Evolutionary conservation across 1,140 invertebrate genomes (phyloP), one percentile per base, ranked within the genome.

Genomic region (Oedothorax gibbosus): DNA sequence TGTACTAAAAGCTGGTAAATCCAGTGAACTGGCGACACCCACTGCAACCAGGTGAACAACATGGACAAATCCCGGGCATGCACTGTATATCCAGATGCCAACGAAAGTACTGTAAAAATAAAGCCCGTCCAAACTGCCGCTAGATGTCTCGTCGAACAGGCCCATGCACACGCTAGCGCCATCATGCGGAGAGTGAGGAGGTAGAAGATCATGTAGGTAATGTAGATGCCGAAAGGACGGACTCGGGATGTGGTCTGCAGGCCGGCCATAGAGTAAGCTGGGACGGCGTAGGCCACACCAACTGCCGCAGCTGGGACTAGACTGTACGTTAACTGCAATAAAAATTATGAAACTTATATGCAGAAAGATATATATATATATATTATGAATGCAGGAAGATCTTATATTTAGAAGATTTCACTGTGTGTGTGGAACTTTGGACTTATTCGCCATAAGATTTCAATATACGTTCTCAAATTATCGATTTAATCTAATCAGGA

Each of bases 231-330:
- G 88, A 95, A 95, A 81, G 93, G 93, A 72, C 92, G 92, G 84
- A 93, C 92, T 82, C 91, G 92, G 50, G 91, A 91, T 89, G 82
- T 89, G 88, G 90, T 90, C 60, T 93, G 91, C 0, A 97, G 90
- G 0, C 96, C 95, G 11, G 94, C 94, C 96, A 97, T 97, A 20
- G 95, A 95, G 88, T 96, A 97, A 14, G 95, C 95, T 18, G 96
- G 96, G 50, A 96, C 93, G 21, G 96, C 88, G 88, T 95, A 97
- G 0, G 95, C 94, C 75, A 96, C 87, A 91, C 95, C 96, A 7
- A 96, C 92, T 73, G 92, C 85, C 90, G 90, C 89, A 72, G 94
- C 93, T 9, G 94, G 92, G 86, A 92, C 90, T 50, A 93, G 88
- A 85, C 92, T 93, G 87, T 92, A 92, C 10, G 93, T 85, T 8